Base-by-base conservation (phyloP, 2,113 vertebrate genomes). In the Pelmatolapia mariae region DNA sequence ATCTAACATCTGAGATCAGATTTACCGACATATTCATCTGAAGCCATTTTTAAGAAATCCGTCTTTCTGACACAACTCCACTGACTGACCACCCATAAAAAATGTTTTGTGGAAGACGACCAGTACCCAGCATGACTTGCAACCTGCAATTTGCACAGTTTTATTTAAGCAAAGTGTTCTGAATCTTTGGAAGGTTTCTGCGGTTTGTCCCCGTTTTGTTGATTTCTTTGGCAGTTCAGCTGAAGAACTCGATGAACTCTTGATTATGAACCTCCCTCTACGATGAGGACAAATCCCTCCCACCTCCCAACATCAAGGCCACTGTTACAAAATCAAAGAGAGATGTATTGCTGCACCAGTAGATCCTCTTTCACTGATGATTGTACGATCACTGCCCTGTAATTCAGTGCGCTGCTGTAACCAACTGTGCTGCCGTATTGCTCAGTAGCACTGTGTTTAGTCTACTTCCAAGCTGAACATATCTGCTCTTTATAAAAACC, bases 201-300 rank as follows among this genome's bases (percentile, higher is more conserved):
- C 22, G 83, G 87, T 90, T 90, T 91, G 87, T 92, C 83, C 87
- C 54, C 53, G 6, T 93, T 93, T 92, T 59, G 89, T 91, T 88
- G 86, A 87, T 94, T 93, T 91, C 43, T 57, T 91, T 91, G 89
- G 86, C 87, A 88, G 88, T 86, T 84, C 71, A 71, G 87, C 76
- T 5, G 83, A 80, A 90, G 88, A 95, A 95, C 94, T 90, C 87
- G 1, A 54, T 92, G 94, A 94, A 94, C 93, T 87, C 91, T 88
- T 19, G 9, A 84, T 89, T 61, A 63, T 54, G 16, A 80, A 45
- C 83, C 86, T 89, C 86, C 86, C 89, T 61, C 68, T 68, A 31
- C 18, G 50, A 86, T 83, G 89, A 80, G 18, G 86, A 86, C 76
- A 88, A 66, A 81, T 80, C 63, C 66, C 87, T 90, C 81, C 91